These are phyloP conservation scores for Sphyrna mokarran DNA, from an alignment of 2,113 vertebrate species.

Conservation along the genomic window DNA sequence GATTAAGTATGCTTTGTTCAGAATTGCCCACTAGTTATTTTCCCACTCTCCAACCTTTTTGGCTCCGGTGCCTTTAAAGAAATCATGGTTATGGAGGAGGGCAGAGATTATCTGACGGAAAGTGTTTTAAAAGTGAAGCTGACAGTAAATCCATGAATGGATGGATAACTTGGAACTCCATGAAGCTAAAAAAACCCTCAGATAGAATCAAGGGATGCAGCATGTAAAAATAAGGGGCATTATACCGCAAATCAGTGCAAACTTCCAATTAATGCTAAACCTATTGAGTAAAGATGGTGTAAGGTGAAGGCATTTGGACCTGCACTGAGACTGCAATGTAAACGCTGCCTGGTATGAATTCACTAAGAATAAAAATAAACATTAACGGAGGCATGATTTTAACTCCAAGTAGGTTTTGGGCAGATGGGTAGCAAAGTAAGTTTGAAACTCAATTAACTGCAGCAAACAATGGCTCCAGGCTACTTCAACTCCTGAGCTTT, in stretches of 20 bases:
- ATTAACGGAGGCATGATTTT: not conserved
- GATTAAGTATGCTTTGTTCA: no score
- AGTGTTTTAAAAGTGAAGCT: not conserved
- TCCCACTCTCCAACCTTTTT: not conserved
- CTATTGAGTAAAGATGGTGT: not conserved
- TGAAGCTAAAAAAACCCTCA: not conserved
- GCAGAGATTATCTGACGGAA: not conserved
- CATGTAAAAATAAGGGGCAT: not conserved
- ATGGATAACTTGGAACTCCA: not conserved
- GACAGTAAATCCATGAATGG: not conserved
- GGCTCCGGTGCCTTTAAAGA: not conserved
- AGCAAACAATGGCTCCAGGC: no score
- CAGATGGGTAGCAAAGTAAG: no score
- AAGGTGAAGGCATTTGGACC: not conserved
- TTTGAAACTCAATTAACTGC: no score
- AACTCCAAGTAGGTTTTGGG: not conserved
- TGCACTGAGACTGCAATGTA: not conserved
- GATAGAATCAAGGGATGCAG: not conserved
- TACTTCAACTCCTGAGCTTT: no score
- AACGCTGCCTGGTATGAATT: not conserved
- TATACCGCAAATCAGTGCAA: not conserved
- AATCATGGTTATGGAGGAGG: not conserved
- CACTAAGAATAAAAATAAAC: not conserved
- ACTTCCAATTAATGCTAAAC: not conserved
- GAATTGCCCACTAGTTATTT: no score